These are phyloP conservation scores for Mus caroli DNA, from an alignment of 2,797 vertebrate genomes.

Conservation along the genomic window DNA sequence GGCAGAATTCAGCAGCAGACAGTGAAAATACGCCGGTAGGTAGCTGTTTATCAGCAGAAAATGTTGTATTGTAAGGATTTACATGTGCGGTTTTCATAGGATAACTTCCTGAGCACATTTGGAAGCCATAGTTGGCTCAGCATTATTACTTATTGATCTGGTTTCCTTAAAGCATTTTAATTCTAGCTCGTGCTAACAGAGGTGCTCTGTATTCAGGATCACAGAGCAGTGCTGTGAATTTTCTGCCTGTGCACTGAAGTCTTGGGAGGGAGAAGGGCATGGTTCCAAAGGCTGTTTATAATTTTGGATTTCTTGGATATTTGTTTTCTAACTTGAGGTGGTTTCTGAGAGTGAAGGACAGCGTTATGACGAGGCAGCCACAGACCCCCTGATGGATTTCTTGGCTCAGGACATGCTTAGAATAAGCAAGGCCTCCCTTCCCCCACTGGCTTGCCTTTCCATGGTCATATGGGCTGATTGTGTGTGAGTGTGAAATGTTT, in stretches of 20 bases:
- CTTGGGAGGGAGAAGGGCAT: not conserved
- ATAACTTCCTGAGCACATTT: conserved; percentile 46
- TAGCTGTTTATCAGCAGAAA: conserved; percentile 23
- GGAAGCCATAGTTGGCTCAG: conserved; percentile 27
- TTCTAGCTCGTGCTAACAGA: conserved; percentile 27
- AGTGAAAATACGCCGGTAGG: conserved; percentile 23
- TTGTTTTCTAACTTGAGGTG: conserved; percentile 50
- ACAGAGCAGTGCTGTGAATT: not conserved
- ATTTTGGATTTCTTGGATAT: conserved; percentile 7
- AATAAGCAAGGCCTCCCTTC: not conserved
- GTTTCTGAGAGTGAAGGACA: conserved; percentile 12
- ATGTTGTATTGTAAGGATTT: conserved; percentile 3
- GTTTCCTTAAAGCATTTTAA: conserved; percentile 55
- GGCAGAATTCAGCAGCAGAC: conserved; percentile 44
- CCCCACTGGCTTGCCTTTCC: not conserved
- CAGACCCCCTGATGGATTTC: not conserved
- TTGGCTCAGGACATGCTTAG: not conserved
- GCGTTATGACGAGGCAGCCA: not conserved
- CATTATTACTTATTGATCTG: conserved; percentile 54
- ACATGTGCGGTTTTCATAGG: not conserved
- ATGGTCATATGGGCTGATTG: not conserved
- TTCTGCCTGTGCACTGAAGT: not conserved
- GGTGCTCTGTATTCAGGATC: conserved; percentile 48
- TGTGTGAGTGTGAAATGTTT: not conserved
- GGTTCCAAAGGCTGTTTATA: not conserved